Evolutionary conservation across 2,888 invertebrate species (phyloP).

Genomic region (Blastobasis lacticolella): DNA sequence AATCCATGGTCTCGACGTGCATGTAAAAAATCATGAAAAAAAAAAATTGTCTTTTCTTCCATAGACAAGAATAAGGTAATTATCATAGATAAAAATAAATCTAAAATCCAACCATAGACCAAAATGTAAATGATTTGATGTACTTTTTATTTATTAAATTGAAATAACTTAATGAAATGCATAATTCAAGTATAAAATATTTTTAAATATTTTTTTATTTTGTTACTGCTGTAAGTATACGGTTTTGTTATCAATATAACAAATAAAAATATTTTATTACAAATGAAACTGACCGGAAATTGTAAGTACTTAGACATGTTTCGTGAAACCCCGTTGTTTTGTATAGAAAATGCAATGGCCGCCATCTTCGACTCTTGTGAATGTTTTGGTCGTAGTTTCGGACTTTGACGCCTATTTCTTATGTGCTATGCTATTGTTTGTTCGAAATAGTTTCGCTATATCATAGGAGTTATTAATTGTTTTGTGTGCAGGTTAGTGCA

Average conservation of each 20-base stretch:
- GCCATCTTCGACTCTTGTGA: constrained; percentile 89
- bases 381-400: constrained; percentile 80
- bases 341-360: constrained; percentile 88
- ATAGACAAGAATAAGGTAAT: no score
- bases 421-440: constrained; percentile 65
- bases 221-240: no score
- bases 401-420: constrained; percentile 60
- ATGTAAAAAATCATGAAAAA: no score
- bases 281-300: constrained; percentile 48
- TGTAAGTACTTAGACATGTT: constrained; percentile 52
- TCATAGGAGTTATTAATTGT: constrained; percentile 49
- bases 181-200: no score
- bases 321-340: constrained; percentile 77
- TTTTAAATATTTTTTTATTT: no score
- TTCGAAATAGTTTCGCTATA: constrained; percentile 57
- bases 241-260: no score
- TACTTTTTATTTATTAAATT: no score
- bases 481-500: constrained; percentile 54
- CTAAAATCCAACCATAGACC: no score
- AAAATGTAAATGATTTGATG: no score
- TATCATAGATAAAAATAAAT: no score
- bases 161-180: background rate
- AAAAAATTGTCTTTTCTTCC: no score
- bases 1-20: no score
- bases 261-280: background rate